These are phyloP conservation scores for Diplodus puntazzo DNA, from an alignment of 2,797 vertebrate genomes.

Conservation along the genomic window DNA sequence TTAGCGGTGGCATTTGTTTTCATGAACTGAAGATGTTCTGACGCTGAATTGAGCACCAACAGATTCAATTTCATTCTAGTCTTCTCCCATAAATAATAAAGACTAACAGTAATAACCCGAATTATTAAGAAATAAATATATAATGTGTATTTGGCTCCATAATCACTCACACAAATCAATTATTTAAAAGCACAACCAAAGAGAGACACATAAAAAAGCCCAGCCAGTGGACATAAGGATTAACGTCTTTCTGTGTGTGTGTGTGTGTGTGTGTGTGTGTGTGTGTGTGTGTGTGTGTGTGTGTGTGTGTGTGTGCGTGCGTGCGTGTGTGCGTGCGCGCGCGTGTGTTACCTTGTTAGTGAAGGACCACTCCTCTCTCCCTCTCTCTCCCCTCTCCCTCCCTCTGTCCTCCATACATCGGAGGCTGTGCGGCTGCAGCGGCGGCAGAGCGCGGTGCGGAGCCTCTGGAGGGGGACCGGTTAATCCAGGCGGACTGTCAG, in stretches of 20 bases:
- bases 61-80: background rate
- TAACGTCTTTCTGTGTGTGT: conserved; percentile 23
- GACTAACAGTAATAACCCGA: background rate
- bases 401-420: conserved; percentile 60
- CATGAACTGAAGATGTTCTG: background rate
- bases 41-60: conserved; percentile 1
- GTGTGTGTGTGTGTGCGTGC: conserved; percentile 29
- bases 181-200: background rate
- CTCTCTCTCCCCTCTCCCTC: background rate
- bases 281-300: conserved; percentile 27
- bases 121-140: background rate
- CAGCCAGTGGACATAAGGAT: conserved; percentile 10
- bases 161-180: conserved; percentile 9
- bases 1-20: background rate
- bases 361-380: conserved; percentile 13
- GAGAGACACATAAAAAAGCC: background rate
- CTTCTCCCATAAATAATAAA: background rate
- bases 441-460: conserved; percentile 68
- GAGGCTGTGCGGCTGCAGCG: conserved; percentile 73
- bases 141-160: conserved; percentile 10
- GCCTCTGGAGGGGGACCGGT: conserved; percentile 54
- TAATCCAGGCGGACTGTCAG: conserved; percentile 47
- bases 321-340: conserved; percentile 25
- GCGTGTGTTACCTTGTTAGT: conserved; percentile 50
- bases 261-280: conserved; percentile 14